Evolutionary conservation across 2,797 vertebrate genomes (phyloP), one percentile per base, ranked within the genome.

Genomic region (Chlorospingus flavigularis): DNA sequence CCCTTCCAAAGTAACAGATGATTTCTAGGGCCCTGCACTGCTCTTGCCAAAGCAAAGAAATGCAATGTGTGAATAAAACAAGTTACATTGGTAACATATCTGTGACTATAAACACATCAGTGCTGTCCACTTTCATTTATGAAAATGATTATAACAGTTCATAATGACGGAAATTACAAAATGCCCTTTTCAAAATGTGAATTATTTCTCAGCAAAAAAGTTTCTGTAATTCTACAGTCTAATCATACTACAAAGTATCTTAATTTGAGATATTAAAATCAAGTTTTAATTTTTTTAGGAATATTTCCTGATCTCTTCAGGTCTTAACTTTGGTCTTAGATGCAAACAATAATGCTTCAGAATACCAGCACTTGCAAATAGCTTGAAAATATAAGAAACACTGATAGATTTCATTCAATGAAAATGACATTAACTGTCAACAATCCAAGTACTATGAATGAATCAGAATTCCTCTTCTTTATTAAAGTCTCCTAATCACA

Each of bases 371-470:
- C 63, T 95, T 96, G 58, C 79, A 95, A 94, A 92, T 70, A 86
- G 80, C 77, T 96, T 88, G 90, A 86, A 92, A 88, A 96, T 95
- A 67, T 79, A 97, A 92, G 78, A 75, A 89, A 80, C 81, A 95
- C 50, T 95, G 96, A 96, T 23, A 85, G 91, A 94, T 85, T 94
- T 94, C 81, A 93, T 92, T 95, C 95, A 87, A 54, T 78, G 81
- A 91, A 92, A 92, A 97, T 96, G 96, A 97, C 90, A 94, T 90
- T 91, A 96, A 89, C 96, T 97, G 96, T 97, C 97, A 97, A 70
- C 97, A 88, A 95, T 76, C 61, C 62, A 79, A 95, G 94, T 43
- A 65, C 58, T 50, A 66, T 16, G 83, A 95, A 95, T 74, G 86
- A 96, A 92, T 94, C 31, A 66, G 91, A 86, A 97, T 97, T 96